A percentile compares a stretch with the other conserved stretches of the same genome.
phyloP scores from a whole-genome alignment of 2,797 vertebrate species.

The Myiotriccus ornatus region DNA sequence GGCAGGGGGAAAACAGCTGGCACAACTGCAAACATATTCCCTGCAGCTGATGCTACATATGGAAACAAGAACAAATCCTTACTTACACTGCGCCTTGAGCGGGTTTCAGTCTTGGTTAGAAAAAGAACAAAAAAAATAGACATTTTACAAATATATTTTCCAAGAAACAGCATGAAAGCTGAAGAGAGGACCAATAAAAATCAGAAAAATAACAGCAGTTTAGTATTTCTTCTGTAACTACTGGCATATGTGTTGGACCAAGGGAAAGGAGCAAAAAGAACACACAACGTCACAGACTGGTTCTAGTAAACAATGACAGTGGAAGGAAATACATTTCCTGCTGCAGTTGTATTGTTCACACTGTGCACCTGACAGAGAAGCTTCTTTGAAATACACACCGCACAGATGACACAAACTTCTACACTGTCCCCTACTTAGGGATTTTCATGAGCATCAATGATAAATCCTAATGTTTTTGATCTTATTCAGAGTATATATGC shows the following conservation, averaged over 20 bases:
- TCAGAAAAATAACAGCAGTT: not conserved
- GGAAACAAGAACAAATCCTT: not conserved
- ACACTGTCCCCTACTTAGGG: not conserved
- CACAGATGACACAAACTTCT: not conserved
- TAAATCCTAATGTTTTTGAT: not conserved
- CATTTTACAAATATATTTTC: not conserved
- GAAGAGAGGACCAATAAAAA: not conserved
- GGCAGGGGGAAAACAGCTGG: conserved; percentile 38
- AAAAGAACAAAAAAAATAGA: not conserved
- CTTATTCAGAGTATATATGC: not conserved
- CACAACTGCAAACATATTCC: not conserved
- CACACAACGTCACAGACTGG: rapidly evolving
- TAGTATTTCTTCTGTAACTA: not conserved
- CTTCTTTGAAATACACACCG: not conserved
- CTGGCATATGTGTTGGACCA: not conserved
- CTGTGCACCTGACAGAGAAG: not conserved
- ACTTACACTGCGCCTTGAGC: not conserved
- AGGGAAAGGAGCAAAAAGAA: not conserved
- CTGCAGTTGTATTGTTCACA: not conserved
- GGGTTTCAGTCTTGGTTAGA: not conserved
- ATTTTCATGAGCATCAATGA: not conserved
- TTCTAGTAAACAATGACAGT: not conserved
- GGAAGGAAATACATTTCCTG: not conserved
- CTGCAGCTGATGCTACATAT: not conserved
- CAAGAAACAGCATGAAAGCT: not conserved